Conservation (phyloP, 1,140 invertebrate species). For the Micrasema minimum region DNA sequence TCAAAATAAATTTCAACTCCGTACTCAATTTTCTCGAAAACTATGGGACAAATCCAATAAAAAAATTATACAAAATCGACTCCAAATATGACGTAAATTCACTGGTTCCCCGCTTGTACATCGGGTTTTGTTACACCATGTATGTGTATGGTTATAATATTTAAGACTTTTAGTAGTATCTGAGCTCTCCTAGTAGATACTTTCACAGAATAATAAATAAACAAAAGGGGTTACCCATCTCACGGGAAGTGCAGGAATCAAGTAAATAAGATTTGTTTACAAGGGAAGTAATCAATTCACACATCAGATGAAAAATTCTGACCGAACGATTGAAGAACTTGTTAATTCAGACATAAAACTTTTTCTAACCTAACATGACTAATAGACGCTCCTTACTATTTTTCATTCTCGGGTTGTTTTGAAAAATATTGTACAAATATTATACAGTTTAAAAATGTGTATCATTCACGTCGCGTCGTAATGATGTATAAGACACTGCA, state of each 20-base stretch:
- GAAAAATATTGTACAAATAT: conserved; percentile 4
- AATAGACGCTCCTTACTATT: not conserved
- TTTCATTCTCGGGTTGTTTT: not conserved
- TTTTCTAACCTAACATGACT: not conserved
- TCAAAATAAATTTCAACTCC: not conserved
- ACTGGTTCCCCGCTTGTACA: too few relatives aligned
- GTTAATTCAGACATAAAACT: not conserved
- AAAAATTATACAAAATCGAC: too few relatives aligned
- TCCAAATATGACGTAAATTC: too few relatives aligned
- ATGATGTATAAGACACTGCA: too few relatives aligned
- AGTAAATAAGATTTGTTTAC: conserved; percentile 39
- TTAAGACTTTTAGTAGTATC: too few relatives aligned
- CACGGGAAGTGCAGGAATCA: conserved; percentile 43
- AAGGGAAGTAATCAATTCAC: conserved; percentile 50
- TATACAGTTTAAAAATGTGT: not conserved
- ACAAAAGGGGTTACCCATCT: conserved; percentile 7
- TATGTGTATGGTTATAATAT: not conserved
- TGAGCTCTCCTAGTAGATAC: too few relatives aligned
- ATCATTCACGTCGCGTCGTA: too few relatives aligned
- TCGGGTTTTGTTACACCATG: too few relatives aligned
- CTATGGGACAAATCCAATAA: too few relatives aligned
- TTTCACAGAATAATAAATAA: too few relatives aligned
- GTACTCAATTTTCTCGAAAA: too few relatives aligned
- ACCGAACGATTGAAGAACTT: conserved; percentile 4
- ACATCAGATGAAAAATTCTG: conserved; percentile 28